A percentile compares a stretch with the other conserved stretches of the same genome.
phyloP scores from a whole-genome alignment of 2,113 vertebrate genomes.

The Stigmatopora nigra region DNA sequence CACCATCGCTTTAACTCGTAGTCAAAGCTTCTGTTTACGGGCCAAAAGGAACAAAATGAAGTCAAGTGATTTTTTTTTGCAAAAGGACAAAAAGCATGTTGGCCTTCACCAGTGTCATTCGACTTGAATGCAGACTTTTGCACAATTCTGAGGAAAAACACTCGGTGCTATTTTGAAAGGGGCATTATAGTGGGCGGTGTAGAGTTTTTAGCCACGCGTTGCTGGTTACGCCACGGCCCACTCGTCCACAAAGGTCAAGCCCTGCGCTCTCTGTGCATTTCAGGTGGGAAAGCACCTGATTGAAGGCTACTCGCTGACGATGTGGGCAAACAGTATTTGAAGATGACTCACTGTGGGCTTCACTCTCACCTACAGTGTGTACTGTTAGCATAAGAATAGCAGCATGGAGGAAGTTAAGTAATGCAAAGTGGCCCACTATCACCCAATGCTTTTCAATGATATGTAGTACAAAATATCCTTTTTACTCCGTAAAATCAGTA shows the following conservation, averaged over 20 bases:
- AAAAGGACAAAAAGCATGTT: not conserved
- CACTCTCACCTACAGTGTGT: not conserved
- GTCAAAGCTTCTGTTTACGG: not conserved
- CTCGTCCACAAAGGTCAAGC: constrained; percentile 1
- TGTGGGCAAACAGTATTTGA: not conserved
- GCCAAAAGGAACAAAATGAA: not conserved
- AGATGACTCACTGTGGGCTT: constrained; percentile 1
- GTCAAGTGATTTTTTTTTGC: not conserved
- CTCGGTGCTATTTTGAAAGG: not conserved
- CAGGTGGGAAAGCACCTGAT: constrained; percentile 38
- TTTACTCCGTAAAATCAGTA: too few species aligned
- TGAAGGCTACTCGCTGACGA: constrained; percentile 1
- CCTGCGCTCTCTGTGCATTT: constrained; percentile 1
- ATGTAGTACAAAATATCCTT: not conserved
- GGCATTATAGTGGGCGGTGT: not conserved
- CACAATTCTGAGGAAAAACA: not conserved
- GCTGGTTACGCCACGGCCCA: not conserved
- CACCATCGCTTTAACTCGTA: not conserved
- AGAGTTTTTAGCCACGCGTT: not conserved
- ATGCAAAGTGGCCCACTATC: not conserved
- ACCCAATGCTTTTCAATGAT: not conserved
- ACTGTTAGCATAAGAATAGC: not conserved
- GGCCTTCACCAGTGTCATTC: not conserved
- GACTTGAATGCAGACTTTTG: not conserved
- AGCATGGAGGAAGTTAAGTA: not conserved